A percentile compares a stretch with the other conserved stretches of the same genome.
phyloP scores from a whole-genome alignment of 1,140 invertebrate species.

The Helicorthomorpha holstii region DNA sequence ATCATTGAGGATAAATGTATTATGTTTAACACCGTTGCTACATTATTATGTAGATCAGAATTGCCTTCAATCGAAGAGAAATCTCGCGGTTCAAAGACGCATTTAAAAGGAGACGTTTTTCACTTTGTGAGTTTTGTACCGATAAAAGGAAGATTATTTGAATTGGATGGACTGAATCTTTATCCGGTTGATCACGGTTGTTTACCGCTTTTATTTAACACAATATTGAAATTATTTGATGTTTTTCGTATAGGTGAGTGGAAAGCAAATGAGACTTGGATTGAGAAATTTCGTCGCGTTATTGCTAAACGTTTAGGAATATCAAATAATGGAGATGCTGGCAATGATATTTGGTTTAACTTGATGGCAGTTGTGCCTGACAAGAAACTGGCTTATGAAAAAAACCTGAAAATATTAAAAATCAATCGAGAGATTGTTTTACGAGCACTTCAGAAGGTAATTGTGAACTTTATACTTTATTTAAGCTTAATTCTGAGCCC shows the following conservation, averaged over 20 bases:
- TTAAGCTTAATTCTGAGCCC: not conserved
- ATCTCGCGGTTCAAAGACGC: conserved; percentile 36
- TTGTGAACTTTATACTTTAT: no score
- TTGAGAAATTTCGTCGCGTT: conserved; percentile 82
- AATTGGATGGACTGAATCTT: conserved; percentile 89
- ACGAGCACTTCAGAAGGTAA: conserved; percentile 63
- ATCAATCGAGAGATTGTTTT: conserved; percentile 76
- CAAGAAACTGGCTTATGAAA: conserved; percentile 62
- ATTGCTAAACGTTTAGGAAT: conserved; percentile 83
- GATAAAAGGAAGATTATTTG: conserved; percentile 82
- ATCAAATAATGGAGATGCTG: conserved; percentile 67
- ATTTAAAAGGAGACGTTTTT: conserved; percentile 67
- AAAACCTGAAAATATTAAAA: conserved; percentile 71
- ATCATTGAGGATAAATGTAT: no score
- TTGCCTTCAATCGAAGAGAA: conserved; percentile 27
- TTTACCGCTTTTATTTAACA: not conserved
- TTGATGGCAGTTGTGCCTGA: conserved; percentile 96
- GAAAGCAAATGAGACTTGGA: conserved; percentile 79
- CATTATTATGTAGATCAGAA: conserved; percentile 20
- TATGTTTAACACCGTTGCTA: not conserved
- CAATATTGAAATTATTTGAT: no score
- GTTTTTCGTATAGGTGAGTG: conserved; percentile 63
- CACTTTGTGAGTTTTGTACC: conserved; percentile 98
- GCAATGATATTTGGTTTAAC: conserved; percentile 89
- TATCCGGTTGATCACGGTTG: conserved; percentile 93